Evolutionary conservation across 1,140 invertebrate species (phyloP).

Genomic region (Drosophila sechellia): DNA sequence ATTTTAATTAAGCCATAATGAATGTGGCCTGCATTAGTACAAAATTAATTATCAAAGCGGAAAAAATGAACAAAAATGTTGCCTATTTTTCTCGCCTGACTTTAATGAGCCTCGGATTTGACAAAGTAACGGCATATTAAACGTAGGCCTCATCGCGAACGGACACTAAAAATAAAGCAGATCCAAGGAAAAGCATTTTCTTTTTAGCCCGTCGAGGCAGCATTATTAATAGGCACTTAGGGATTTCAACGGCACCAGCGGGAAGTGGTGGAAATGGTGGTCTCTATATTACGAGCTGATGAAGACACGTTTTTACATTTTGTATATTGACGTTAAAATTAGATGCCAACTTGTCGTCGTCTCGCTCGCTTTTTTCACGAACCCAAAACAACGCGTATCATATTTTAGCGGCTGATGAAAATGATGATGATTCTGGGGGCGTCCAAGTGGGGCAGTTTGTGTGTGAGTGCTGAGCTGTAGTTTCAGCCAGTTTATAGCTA

Average conservation of each 20-base stretch:
- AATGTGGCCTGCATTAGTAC: constrained; percentile 55
- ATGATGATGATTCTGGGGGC: constrained; percentile 43
- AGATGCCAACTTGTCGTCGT: constrained; percentile 79
- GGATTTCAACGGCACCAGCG: background rate
- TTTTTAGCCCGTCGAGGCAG: constrained; percentile 32
- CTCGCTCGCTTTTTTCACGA: constrained; percentile 25
- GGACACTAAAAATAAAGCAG: constrained; percentile 76
- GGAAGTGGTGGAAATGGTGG: background rate
- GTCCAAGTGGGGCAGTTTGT: constrained; percentile 28
- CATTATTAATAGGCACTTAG: constrained; percentile 82
- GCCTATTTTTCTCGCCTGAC: constrained; percentile 43
- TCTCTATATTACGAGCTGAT: constrained; percentile 70
- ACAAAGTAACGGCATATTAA: constrained; percentile 79
- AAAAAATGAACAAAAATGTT: constrained; percentile 25
- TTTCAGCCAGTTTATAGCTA: background rate
- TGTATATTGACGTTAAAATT: constrained; percentile 83
- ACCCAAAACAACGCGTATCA: constrained; percentile 74
- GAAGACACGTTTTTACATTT: constrained; percentile 80
- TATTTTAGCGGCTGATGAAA: constrained; percentile 67
- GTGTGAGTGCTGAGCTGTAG: constrained; percentile 4
- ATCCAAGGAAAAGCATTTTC: constrained; percentile 55
- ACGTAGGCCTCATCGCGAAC: constrained; percentile 52
- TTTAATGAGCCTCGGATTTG: constrained; percentile 78
- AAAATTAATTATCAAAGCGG: constrained; percentile 64
- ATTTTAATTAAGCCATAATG: constrained; percentile 73